Evolutionary conservation across 2,113 vertebrate genomes (phyloP).

Genomic region (Cinclus mexicanus): DNA sequence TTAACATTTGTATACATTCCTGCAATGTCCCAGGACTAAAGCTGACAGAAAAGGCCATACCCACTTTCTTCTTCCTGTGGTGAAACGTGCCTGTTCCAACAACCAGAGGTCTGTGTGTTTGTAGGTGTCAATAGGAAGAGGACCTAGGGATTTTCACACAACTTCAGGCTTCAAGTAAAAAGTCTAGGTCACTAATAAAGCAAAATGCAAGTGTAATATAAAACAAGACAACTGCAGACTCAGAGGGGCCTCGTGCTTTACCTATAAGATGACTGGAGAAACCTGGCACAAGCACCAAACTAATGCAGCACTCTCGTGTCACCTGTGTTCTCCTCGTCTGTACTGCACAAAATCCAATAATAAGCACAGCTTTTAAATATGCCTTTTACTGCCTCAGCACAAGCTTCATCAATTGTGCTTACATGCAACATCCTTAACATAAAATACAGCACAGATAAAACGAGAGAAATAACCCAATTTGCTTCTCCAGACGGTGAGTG

Average conservation of each 20-base stretch:
- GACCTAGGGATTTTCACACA: not conserved
- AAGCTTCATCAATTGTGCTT: not conserved
- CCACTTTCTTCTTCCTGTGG: not conserved
- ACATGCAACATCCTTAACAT: not conserved
- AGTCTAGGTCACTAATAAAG: not conserved
- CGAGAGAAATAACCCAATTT: not conserved
- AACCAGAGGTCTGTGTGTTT: not conserved
- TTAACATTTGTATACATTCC: not conserved
- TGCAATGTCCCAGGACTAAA: not conserved
- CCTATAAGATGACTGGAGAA: not conserved
- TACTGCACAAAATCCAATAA: not conserved
- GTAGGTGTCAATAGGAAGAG: conserved; percentile 15
- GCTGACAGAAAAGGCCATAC: not conserved
- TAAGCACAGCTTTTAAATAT: not conserved
- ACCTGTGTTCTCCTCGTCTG: not conserved
- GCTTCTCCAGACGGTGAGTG: not conserved
- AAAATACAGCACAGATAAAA: not conserved
- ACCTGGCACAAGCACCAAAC: not conserved
- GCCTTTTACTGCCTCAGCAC: not conserved
- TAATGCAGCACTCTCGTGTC: not conserved
- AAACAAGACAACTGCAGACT: not conserved
- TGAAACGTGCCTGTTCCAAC: not conserved
- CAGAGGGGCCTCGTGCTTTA: not conserved
- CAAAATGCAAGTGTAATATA: conserved; percentile 38
- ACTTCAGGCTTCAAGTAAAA: not conserved